Evolutionary conservation across 2,113 vertebrate species (phyloP).

Genomic region (Coptodon bakossiorum): DNA sequence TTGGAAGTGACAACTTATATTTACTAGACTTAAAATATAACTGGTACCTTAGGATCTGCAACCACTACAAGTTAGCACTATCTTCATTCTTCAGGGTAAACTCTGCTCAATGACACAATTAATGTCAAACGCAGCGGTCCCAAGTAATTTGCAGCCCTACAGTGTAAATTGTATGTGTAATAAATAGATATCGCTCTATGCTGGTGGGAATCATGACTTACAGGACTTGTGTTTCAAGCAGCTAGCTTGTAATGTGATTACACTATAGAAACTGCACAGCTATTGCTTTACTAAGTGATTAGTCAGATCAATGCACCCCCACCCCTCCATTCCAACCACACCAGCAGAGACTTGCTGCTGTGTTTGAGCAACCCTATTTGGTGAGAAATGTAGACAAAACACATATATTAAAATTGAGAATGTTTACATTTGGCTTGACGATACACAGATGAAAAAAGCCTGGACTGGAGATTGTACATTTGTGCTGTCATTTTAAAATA

Average conservation of each 20-base stretch:
- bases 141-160: background rate
- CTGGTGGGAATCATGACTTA: background rate
- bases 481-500: background rate
- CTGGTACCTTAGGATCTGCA: too few relatives aligned
- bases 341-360: background rate
- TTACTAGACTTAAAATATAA: background rate
- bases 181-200: background rate
- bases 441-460: background rate
- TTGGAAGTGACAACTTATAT: background rate
- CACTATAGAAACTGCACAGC: background rate
- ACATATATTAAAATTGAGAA: background rate
- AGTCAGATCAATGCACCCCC: background rate
- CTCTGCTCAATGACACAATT: background rate
- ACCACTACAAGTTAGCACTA: too few relatives aligned
- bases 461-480: background rate
- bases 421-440: background rate
- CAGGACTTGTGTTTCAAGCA: background rate
- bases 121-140: background rate
- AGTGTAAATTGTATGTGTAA: background rate
- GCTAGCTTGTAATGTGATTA: background rate
- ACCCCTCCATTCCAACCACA: background rate
- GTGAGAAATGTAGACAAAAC: background rate
- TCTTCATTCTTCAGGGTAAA: background rate
- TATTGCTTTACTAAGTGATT: background rate
- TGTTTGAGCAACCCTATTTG: background rate